phyloP scores from a whole-genome alignment of 2,113 vertebrate genomes.

The Cardinalis cardinalis region DNA sequence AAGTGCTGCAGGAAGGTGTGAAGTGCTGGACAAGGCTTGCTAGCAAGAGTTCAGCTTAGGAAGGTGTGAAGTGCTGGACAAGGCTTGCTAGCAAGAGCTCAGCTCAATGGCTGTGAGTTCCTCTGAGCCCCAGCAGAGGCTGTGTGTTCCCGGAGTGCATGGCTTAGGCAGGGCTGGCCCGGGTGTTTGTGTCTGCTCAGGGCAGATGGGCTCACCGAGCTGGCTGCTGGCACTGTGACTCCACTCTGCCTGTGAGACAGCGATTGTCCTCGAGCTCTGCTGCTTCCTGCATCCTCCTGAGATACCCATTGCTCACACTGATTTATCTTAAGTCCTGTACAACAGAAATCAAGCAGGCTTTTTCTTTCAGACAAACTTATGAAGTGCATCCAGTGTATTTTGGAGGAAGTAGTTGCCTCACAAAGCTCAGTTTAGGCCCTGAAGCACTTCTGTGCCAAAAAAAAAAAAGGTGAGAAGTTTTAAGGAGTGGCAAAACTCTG shows the following conservation, averaged over 20 bases:
- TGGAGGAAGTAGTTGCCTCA: neutral
- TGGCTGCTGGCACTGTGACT: neutral
- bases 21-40: neutral
- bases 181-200: neutral
- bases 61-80: neutral
- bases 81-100: neutral
- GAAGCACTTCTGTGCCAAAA: neutral
- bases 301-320: neutral
- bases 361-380: neutral
- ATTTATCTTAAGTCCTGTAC: fast-evolving
- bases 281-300: fast-evolving
- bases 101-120: neutral
- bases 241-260: neutral
- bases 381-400: neutral
- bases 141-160: fast-evolving
- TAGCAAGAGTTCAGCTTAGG: neutral
- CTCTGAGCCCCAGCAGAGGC: neutral
- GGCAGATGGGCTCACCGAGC: neutral
- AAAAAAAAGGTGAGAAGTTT: neutral
- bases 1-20: neutral
- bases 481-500: neutral
- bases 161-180: neutral
- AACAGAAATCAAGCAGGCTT: neutral
- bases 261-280: fast-evolving
- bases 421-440: neutral